Percentiles rank a stretch among this genome's conserved stretches.
phyloP scores from a whole-genome alignment of 2,113 vertebrate genomes.

The Mormoops blainvillei region DNA sequence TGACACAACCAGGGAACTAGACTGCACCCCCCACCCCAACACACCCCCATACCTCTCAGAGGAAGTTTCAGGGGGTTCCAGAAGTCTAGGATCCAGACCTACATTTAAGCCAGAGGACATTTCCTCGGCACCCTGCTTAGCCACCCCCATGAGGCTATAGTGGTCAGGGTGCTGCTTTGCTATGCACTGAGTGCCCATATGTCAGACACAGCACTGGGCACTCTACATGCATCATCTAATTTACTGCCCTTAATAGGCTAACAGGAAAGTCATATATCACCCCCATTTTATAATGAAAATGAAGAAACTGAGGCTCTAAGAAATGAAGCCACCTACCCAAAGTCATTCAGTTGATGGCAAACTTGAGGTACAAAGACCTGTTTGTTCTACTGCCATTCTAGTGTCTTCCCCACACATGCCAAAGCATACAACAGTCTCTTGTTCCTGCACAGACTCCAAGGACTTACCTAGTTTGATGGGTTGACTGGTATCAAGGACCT shows the following conservation, averaged over 20 bases:
- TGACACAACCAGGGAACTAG: neutral
- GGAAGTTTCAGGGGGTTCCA: neutral
- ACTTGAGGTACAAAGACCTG: neutral
- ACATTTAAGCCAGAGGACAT: neutral
- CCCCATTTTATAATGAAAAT: neutral
- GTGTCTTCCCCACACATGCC: neutral
- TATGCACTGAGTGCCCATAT: neutral
- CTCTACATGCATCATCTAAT: neutral
- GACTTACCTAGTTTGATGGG: constrained; percentile 36
- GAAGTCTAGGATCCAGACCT: neutral
- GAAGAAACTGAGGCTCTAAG: neutral
- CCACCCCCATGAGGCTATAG: neutral
- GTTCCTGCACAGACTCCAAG: neutral
- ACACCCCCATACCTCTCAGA: neutral
- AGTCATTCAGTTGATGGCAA: neutral
- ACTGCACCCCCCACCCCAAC: fast-evolving
- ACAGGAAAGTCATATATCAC: neutral
- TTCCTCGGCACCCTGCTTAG: neutral
- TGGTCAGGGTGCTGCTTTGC: neutral
- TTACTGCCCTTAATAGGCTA: neutral
- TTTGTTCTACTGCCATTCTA: neutral
- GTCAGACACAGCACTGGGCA: neutral
- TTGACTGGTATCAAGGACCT: neutral
- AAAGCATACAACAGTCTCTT: neutral
- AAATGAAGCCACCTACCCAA: neutral